Conservation (phyloP, 1,140 invertebrate species). For the Drosophila sp. region DNA sequence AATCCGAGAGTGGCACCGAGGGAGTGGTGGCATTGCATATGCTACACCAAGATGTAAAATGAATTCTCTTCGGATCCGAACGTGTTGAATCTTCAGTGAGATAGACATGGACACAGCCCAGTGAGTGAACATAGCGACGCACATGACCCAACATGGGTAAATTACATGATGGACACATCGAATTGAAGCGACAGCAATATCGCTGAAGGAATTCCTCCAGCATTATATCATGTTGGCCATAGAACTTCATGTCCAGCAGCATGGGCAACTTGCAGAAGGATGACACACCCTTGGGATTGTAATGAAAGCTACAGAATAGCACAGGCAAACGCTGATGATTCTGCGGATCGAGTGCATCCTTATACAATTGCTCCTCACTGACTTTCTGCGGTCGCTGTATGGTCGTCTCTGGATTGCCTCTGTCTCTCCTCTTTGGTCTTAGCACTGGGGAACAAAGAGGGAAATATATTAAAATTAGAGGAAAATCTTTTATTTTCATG, state of each 20-base stretch:
- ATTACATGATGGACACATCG: conserved; percentile 94
- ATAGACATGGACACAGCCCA: conserved; percentile 89
- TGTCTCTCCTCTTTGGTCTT: conserved; percentile 46
- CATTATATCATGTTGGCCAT: conserved; percentile 96
- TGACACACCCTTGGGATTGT: conserved; percentile 83
- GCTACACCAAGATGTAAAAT: conserved; percentile 95
- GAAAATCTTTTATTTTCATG: not conserved
- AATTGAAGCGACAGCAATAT: conserved; percentile 94
- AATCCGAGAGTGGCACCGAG: conserved; percentile 89
- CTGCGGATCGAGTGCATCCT: conserved; percentile 93
- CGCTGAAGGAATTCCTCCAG: conserved; percentile 96
- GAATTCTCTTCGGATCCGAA: conserved; percentile 85
- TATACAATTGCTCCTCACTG: conserved; percentile 61
- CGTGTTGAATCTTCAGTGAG: conserved; percentile 83
- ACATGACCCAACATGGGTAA: conserved; percentile 95
- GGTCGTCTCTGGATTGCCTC: not conserved
- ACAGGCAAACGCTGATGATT: conserved; percentile 95
- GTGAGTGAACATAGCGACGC: conserved; percentile 89
- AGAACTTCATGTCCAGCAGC: conserved; percentile 92
- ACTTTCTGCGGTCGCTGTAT: conserved; percentile 68
- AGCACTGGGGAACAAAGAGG: conserved; percentile 51
- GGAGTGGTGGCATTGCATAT: conserved; percentile 90
- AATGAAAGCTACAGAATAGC: conserved; percentile 94
- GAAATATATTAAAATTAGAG: not conserved
- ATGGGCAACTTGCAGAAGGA: conserved; percentile 74